These are phyloP conservation scores for Pseudococcus longispinus DNA, from an alignment of 2,888 invertebrate species.

Conservation along the genomic window DNA sequence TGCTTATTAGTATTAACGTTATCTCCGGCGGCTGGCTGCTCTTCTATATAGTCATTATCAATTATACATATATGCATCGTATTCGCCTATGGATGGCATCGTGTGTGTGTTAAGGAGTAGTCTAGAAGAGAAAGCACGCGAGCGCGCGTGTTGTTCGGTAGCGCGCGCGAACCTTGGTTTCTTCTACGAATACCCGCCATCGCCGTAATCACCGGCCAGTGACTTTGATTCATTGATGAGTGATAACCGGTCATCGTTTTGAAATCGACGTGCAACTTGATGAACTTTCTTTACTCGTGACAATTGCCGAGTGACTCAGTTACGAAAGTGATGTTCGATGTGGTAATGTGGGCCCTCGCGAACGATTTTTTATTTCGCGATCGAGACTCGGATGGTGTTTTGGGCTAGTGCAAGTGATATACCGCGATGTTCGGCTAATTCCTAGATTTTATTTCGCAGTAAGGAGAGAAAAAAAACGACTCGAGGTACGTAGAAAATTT, in stretches of 20 bases:
- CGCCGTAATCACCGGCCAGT: constrained; percentile 12
- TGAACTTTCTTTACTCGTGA: constrained; percentile 41
- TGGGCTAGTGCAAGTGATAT: not conserved
- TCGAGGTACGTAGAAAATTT: not conserved
- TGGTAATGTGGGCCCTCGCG: not conserved
- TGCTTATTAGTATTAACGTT: constrained; percentile 37
- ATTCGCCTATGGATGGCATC: not conserved
- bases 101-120: not conserved
- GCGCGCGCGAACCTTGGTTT: not conserved
- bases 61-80: constrained; percentile 33
- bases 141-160: constrained; percentile 18
- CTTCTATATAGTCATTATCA: constrained; percentile 32
- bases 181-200: not conserved
- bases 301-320: constrained; percentile 44
- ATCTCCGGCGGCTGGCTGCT: constrained; percentile 32
- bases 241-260: constrained; percentile 34
- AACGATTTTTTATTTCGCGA: not conserved
- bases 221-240: constrained; percentile 45
- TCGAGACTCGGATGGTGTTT: not conserved
- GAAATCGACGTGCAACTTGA: constrained; percentile 27
- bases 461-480: no score
- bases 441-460: no score
- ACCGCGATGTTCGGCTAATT: no score
- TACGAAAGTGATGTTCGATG: constrained; percentile 27
- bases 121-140: constrained; percentile 31